Evolutionary conservation across 2,888 invertebrate genomes (phyloP).

Genomic region (Cheilosia pagana): DNA sequence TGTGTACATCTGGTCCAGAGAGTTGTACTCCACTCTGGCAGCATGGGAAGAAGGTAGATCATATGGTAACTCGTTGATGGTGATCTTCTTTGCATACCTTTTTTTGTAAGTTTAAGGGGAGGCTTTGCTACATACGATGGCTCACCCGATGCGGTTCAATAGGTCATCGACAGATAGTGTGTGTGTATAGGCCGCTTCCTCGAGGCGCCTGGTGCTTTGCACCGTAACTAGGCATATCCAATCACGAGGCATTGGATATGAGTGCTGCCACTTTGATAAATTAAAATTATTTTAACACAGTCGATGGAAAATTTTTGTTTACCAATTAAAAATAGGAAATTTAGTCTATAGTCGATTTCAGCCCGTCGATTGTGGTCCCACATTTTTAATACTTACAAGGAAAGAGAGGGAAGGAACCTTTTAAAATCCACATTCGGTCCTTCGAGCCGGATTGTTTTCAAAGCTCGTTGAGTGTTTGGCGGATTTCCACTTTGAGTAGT

Average conservation of each 20-base stretch:
- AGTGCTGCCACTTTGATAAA: slow-evolving; percentile 42
- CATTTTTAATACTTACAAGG: no score
- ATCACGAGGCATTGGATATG: slow-evolving; percentile 24
- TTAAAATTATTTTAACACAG: not conserved
- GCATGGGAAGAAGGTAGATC: slow-evolving; percentile 63
- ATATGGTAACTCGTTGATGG: slow-evolving; percentile 51
- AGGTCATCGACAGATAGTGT: slow-evolving; percentile 69
- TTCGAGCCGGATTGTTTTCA: no score
- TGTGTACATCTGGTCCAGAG: slow-evolving; percentile 19
- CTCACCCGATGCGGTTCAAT: slow-evolving; percentile 66
- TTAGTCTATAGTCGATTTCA: no score
- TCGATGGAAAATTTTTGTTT: no score
- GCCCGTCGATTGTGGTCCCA: no score
- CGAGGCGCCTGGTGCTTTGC: slow-evolving; percentile 67
- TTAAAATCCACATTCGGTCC: no score
- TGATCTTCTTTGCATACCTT: slow-evolving; percentile 71
- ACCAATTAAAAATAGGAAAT: no score
- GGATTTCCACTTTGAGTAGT: no score
- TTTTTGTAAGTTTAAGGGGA: slow-evolving; percentile 43
- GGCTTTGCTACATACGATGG: slow-evolving; percentile 49
- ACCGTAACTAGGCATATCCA: slow-evolving; percentile 67
- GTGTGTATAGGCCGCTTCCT: slow-evolving; percentile 63
- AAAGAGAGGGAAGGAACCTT: no score
- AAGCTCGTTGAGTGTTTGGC: no score
- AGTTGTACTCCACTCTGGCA: slow-evolving; percentile 14